Percentiles rank a stretch among this genome's conserved stretches.
These are phyloP conservation scores for Neomonachus schauinslandi DNA, from an alignment of 2,113 vertebrate genomes.

Conservation along the genomic window DNA sequence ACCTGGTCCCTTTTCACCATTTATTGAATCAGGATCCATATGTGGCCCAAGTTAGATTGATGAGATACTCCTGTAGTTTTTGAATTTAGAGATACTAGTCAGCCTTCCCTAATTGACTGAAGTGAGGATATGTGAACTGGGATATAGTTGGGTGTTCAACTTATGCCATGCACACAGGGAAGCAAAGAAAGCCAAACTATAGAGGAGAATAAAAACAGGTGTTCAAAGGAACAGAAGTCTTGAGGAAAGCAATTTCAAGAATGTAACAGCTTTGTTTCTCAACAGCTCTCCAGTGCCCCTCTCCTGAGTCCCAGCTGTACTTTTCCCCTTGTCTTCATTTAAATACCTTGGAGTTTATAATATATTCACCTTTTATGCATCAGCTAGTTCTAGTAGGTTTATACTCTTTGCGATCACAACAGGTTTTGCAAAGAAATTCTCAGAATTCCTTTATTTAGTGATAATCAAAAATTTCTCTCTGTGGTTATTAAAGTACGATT, in stretches of 20 bases:
- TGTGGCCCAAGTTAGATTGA: background rate
- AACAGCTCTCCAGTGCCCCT: background rate
- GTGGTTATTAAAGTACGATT: background rate
- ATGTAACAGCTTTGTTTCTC: background rate
- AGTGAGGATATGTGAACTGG: background rate
- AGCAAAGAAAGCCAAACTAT: background rate
- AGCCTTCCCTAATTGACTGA: background rate
- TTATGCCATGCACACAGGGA: background rate
- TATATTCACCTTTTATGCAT: background rate
- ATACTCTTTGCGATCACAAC: background rate
- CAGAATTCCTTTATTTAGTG: background rate
- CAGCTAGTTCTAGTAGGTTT: background rate
- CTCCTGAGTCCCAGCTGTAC: background rate
- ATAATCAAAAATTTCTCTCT: background rate
- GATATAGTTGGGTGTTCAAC: background rate
- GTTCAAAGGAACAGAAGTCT: background rate
- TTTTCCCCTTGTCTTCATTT: background rate
- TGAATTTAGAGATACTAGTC: background rate
- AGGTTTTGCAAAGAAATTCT: background rate
- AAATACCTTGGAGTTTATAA: background rate
- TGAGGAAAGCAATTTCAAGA: background rate
- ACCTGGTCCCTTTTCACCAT: background rate
- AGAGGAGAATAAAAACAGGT: background rate
- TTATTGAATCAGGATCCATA: background rate
- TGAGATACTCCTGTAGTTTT: background rate